Conservation (phyloP, 2,888 invertebrate species). For the Eupithecia dodoneata region DNA sequence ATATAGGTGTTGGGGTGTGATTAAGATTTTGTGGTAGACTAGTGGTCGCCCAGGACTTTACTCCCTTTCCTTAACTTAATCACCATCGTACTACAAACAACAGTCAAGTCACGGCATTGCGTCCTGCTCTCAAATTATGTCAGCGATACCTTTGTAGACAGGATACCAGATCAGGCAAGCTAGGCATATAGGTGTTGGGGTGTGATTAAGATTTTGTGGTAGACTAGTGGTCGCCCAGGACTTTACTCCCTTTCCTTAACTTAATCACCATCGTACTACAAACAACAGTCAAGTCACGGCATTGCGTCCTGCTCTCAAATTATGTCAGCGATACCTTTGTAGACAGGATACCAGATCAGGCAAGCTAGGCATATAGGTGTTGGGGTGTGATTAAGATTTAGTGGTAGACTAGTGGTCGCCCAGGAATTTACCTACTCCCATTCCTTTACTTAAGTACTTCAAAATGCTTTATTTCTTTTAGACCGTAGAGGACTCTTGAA, state of each 20-base stretch:
- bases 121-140: conserved; percentile 23
- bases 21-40: neutral
- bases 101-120: neutral
- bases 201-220: neutral
- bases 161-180: neutral
- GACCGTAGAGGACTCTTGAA: no score
- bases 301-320: conserved; percentile 16
- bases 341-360: neutral
- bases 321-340: conserved; percentile 16
- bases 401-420: neutral
- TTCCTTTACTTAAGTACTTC: neutral
- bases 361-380: neutral
- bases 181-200: neutral
- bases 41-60: neutral
- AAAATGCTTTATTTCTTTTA: neutral
- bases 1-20: neutral
- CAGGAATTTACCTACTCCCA: neutral
- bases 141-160: conserved; percentile 1
- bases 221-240: neutral
- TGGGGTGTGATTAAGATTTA: neutral
- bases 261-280: no score
- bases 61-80: neutral
- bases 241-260: neutral
- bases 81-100: neutral
- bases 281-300: conserved; percentile 10